These are phyloP conservation scores for Onthophagus sagittarius DNA, from an alignment of 2,888 invertebrate species.

Conservation along the genomic window DNA sequence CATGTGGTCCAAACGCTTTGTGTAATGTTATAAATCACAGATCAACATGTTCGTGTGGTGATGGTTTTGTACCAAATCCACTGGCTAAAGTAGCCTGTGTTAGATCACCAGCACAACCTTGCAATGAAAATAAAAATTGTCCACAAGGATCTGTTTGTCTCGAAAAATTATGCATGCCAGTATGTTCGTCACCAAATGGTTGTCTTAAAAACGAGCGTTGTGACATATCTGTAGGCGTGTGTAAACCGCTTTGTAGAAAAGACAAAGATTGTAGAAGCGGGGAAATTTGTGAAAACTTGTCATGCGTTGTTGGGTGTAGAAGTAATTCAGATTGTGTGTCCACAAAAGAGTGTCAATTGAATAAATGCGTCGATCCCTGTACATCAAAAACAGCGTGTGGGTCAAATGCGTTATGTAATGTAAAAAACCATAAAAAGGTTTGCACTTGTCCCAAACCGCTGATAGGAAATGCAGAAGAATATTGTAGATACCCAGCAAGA, in stretches of 20 bases:
- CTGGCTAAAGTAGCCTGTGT: conserved; percentile 86
- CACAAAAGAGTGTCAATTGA: conserved; percentile 69
- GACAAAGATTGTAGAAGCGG: conserved; percentile 85
- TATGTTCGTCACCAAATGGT: conserved; percentile 71
- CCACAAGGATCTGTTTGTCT: conserved; percentile 67
- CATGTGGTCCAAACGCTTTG: conserved; percentile 81
- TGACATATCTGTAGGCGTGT: conserved; percentile 63
- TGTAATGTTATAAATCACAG: conserved; percentile 78
- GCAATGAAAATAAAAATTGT: conserved; percentile 75
- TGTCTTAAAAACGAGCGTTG: conserved; percentile 83
- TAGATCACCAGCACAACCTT: conserved; percentile 71
- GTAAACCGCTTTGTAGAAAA: conserved; percentile 76
- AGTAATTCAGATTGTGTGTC: conserved; percentile 72
- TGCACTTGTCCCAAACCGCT: conserved; percentile 72
- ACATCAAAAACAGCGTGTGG: conserved; percentile 75
- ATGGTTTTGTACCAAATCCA: conserved; percentile 80
- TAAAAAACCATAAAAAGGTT: conserved; percentile 66
- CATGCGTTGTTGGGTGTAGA: conserved; percentile 78
- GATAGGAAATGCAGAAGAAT: conserved; percentile 69
- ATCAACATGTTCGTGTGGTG: conserved; percentile 74
- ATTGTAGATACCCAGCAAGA: conserved; percentile 66
- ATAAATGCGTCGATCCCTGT: conserved; percentile 77
- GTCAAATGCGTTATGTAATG: conserved; percentile 72
- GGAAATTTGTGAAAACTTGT: conserved; percentile 79
- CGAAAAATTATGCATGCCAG: conserved; percentile 68